phyloP scores from a whole-genome alignment of 2,888 invertebrate species.

The Dioctria linearis region DNA sequence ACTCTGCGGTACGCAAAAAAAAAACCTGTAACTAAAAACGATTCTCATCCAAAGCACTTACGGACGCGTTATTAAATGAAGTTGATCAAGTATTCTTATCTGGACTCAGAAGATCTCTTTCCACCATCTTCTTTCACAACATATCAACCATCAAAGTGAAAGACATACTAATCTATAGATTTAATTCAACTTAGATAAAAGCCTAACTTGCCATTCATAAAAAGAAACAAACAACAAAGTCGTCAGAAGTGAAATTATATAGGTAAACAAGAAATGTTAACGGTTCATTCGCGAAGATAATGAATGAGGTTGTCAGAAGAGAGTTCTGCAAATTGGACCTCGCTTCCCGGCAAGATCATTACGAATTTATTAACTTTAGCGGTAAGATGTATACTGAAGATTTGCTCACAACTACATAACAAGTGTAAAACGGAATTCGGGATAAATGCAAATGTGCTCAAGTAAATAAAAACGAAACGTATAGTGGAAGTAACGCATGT shows the following conservation, averaged over 20 bases:
- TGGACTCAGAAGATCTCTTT: background rate
- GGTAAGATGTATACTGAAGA: background rate
- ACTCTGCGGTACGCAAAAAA: conserved; percentile 18
- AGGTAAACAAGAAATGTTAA: conserved; percentile 52
- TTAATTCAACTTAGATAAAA: conserved; percentile 30
- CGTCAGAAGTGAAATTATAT: conserved; percentile 39
- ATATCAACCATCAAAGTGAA: background rate
- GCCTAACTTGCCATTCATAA: conserved; percentile 3
- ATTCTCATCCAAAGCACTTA: background rate
- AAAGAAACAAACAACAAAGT: background rate
- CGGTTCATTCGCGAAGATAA: conserved; percentile 54
- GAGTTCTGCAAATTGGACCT: conserved; percentile 33
- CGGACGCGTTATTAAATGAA: background rate
- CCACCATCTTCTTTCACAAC: background rate
- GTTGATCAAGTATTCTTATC: background rate
- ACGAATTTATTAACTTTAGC: background rate
- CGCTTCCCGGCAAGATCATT: background rate
- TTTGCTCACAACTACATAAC: background rate
- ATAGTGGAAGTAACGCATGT: background rate
- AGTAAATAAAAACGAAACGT: background rate
- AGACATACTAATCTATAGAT: background rate
- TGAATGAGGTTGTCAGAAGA: conserved; percentile 22
- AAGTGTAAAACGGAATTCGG: conserved; percentile 3
- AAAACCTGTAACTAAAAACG: background rate
- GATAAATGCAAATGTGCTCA: conserved; percentile 12